phyloP scores from a whole-genome alignment of 2,113 vertebrate species.

The Pomatostomus ruficeps region DNA sequence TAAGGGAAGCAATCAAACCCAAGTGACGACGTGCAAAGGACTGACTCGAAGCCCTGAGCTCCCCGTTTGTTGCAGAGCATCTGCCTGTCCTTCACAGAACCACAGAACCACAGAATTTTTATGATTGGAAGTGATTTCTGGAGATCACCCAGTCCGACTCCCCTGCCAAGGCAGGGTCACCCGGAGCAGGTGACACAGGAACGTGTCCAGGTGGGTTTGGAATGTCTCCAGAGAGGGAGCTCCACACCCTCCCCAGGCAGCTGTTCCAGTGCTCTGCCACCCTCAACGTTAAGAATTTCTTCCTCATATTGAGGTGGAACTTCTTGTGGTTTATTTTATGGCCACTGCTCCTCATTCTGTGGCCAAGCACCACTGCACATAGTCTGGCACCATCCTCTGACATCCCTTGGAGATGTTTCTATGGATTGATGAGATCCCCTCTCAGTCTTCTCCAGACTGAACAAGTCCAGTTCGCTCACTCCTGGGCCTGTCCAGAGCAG shows the following conservation, averaged over 20 bases:
- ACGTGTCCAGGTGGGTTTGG: accelerated
- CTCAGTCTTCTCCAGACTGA: neutral
- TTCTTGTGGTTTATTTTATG: neutral
- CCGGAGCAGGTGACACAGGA: neutral
- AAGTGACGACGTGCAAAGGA: neutral
- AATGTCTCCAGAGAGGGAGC: neutral
- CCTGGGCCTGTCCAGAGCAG: neutral
- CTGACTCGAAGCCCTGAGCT: accelerated
- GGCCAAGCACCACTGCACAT: neutral
- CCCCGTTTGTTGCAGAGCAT: neutral
- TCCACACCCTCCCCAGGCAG: accelerated
- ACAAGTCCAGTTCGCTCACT: neutral
- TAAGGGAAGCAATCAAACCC: neutral
- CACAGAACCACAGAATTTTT: neutral
- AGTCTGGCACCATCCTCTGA: neutral
- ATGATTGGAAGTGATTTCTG: neutral
- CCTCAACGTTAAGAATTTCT: neutral
- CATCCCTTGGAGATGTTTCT: neutral
- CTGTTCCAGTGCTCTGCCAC: neutral
- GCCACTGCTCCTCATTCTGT: neutral
- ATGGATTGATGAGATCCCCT: neutral
- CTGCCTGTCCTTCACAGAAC: neutral
- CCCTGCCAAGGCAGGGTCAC: neutral
- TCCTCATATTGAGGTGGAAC: neutral
- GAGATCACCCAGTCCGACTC: neutral